These are phyloP conservation scores for Tipula confusa DNA, from an alignment of 2,888 invertebrate species.

Conservation along the genomic window DNA sequence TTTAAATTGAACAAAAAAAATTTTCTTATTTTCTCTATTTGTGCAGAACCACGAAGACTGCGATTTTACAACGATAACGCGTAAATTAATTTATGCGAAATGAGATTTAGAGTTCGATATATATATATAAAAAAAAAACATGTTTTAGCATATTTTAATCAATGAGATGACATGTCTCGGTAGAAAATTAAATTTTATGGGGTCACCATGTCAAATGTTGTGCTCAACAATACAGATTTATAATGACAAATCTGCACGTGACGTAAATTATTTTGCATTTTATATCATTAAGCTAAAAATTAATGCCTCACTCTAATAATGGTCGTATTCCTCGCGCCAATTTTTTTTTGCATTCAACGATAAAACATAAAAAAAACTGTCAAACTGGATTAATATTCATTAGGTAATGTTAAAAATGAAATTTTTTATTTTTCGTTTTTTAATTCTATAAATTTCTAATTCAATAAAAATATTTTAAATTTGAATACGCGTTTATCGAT, in stretches of 20 bases:
- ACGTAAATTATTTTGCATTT: not conserved
- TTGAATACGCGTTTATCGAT: no score
- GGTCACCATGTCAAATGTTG: not conserved
- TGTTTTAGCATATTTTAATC: not conserved
- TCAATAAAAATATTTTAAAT: conserved; percentile 12
- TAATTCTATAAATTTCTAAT: not conserved
- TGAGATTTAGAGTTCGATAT: not conserved
- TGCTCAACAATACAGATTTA: not conserved
- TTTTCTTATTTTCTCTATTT: conserved; percentile 25
- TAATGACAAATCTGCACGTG: not conserved
- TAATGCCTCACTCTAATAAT: no score
- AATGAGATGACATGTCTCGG: not conserved
- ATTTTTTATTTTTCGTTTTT: not conserved
- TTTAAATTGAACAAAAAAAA: not conserved
- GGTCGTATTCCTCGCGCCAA: not conserved
- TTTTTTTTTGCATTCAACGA: not conserved
- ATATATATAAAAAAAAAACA: not conserved
- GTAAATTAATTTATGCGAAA: not conserved
- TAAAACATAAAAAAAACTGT: not conserved
- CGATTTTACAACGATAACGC: not conserved
- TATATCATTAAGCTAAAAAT: no score
- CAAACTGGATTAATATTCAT: not conserved
- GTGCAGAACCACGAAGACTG: not conserved
- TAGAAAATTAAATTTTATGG: not conserved
- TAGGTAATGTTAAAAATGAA: conserved; percentile 3